A percentile compares a stretch with the other conserved stretches of the same genome.
Conservation (phyloP, 1,140 invertebrate species). For the Eupeodes corollae region DNA sequence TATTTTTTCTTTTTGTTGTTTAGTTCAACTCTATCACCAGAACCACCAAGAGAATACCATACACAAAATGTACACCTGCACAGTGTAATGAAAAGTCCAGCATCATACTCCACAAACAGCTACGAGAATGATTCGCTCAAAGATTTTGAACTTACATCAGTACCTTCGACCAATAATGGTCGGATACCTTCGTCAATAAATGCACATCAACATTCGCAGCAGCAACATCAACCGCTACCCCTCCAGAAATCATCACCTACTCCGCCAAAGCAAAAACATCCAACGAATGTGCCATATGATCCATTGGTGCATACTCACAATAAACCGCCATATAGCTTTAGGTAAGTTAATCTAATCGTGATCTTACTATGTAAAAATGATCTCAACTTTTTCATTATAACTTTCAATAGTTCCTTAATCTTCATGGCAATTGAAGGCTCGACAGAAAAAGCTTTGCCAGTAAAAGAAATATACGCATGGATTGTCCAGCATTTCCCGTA, state of each 20-base stretch:
- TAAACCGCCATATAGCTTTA: constrained; percentile 81
- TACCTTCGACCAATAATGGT: constrained; percentile 1
- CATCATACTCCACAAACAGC: constrained; percentile 20
- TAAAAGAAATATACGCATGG: constrained; percentile 98
- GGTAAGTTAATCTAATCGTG: constrained; percentile 15
- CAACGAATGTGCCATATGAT: constrained; percentile 61
- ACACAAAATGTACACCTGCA: constrained; percentile 7
- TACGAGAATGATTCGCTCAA: constrained; percentile 34
- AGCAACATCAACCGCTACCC: constrained; percentile 19
- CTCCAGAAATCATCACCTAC: constrained; percentile 13
- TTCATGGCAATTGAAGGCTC: constrained; percentile 96
- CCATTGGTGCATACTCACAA: constrained; percentile 68
- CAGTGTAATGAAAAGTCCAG: constrained; percentile 22
- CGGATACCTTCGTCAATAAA: constrained; percentile 18
- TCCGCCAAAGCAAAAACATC: constrained; percentile 49
- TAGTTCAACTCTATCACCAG: constrained; percentile 17
- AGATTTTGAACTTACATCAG: constrained; percentile 25
- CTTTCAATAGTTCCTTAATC: constrained; percentile 76
- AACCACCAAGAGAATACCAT: constrained; percentile 9
- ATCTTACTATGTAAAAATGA: not conserved
- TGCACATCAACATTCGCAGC: constrained; percentile 20
- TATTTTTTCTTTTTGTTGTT: not conserved
- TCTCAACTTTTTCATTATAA: not conserved
- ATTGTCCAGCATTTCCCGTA: constrained; percentile 94
- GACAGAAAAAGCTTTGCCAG: constrained; percentile 74